A percentile compares a stretch with the other conserved stretches of the same genome.
phyloP scores from a whole-genome alignment of 1,140 invertebrate genomes.

The Lordiphosa mommai region DNA sequence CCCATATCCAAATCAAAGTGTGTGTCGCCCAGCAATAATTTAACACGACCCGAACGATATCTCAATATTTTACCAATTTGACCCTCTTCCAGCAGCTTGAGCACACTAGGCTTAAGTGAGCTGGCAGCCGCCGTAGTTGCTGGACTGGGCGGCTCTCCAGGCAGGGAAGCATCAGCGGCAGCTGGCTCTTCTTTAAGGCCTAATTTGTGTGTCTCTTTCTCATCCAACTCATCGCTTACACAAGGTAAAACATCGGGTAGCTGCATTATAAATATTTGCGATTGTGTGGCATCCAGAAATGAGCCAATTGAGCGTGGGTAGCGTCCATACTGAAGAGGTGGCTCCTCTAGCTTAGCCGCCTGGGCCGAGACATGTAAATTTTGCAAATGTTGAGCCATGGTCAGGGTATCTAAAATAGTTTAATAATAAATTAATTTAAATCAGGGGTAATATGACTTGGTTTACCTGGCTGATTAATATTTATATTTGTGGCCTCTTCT shows the following conservation, averaged over 20 bases:
- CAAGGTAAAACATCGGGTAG: constrained; percentile 81
- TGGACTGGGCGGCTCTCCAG: constrained; percentile 19
- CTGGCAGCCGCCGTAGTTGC: neutral
- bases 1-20: constrained; percentile 81
- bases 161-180: constrained; percentile 3
- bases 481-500: constrained; percentile 8
- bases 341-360: constrained; percentile 27
- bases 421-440: neutral
- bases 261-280: constrained; percentile 71
- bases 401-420: constrained; percentile 26
- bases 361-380: constrained; percentile 32
- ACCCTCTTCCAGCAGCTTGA: constrained; percentile 81
- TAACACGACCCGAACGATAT: constrained; percentile 81
- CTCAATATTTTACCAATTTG: constrained; percentile 82
- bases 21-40: constrained; percentile 81
- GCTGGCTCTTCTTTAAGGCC: constrained; percentile 3
- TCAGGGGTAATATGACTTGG: accelerated
- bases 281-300: constrained; percentile 41
- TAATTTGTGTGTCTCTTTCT: constrained; percentile 9
- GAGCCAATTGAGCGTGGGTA: constrained; percentile 57
- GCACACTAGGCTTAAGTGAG: constrained; percentile 32
- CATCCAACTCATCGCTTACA: constrained; percentile 56
- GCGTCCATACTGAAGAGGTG: constrained; percentile 54
- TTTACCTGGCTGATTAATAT: constrained; percentile 18
- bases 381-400: constrained; percentile 51